These are phyloP conservation scores for Myotis davidii DNA, from an alignment of 2,113 vertebrate genomes.

Conservation along the genomic window DNA sequence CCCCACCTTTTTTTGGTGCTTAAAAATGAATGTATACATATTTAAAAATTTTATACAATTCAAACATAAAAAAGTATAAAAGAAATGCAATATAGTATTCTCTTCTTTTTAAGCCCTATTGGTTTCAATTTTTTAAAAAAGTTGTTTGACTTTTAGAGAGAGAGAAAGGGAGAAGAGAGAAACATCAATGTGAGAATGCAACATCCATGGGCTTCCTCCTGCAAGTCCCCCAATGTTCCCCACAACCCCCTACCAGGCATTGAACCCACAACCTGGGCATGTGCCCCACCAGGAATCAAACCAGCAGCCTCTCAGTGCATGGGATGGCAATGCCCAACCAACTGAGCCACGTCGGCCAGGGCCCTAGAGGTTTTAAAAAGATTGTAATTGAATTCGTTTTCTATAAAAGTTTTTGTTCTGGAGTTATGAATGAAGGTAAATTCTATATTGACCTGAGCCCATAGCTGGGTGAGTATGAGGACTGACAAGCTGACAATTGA, in stretches of 20 bases:
- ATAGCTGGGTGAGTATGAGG: neutral
- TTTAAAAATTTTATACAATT: neutral
- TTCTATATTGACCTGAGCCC: neutral
- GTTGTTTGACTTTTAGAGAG: neutral
- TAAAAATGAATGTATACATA: neutral
- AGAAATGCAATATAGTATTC: neutral
- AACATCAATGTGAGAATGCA: neutral
- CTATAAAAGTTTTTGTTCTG: neutral
- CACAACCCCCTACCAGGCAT: neutral
- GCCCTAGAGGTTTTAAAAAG: neutral
- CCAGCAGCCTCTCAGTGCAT: neutral
- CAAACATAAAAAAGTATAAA: neutral
- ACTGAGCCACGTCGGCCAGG: neutral
- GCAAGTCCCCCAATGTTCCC: neutral
- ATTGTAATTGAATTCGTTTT: neutral
- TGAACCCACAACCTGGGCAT: neutral
- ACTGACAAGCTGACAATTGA: neutral
- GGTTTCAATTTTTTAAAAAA: neutral
- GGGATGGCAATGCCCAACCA: neutral
- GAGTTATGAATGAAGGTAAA: neutral
- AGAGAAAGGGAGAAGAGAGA: neutral
- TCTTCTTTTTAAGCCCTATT: neutral
- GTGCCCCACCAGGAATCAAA: neutral
- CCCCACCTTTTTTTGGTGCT: neutral
- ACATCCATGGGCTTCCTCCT: neutral